These are phyloP conservation scores for Notothenia rossii DNA, from an alignment of 2,113 vertebrate genomes.

Conservation along the genomic window DNA sequence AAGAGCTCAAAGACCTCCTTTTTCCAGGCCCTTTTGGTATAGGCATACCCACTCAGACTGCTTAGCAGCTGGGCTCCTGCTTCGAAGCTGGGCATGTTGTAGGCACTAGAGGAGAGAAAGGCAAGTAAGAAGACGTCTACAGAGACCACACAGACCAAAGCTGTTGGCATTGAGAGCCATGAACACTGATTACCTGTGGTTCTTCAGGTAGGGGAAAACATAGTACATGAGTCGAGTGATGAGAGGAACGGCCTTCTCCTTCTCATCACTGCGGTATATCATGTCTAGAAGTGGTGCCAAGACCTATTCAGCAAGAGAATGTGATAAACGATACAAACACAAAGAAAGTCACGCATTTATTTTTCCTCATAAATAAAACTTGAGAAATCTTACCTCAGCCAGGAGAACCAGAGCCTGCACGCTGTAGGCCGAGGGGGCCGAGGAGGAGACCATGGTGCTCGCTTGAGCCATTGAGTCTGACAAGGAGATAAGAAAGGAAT, in stretches of 20 bases:
- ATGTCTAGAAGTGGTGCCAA: constrained; percentile 95
- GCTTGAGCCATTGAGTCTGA: constrained; percentile 85
- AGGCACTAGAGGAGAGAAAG: constrained; percentile 82
- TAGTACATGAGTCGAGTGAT: constrained; percentile 96
- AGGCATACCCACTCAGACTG: constrained; percentile 96
- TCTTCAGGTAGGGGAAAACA: constrained; percentile 96
- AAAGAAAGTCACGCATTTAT: constrained; percentile 16
- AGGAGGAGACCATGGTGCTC: constrained; percentile 93
- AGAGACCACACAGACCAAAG: not conserved
- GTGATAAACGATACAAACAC: not conserved
- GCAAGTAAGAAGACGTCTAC: not conserved
- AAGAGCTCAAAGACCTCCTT: constrained; percentile 95
- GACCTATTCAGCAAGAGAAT: constrained; percentile 79
- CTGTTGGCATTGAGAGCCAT: not conserved
- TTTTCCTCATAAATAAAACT: not conserved
- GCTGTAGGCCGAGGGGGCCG: constrained; percentile 94
- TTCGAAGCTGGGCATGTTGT: constrained; percentile 96
- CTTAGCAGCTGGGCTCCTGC: constrained; percentile 93
- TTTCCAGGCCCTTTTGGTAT: constrained; percentile 96
- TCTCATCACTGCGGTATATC: constrained; percentile 97
- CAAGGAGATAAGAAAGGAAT: not conserved
- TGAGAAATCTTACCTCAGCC: constrained; percentile 87
- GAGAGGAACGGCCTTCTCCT: constrained; percentile 94
- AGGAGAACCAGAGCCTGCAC: constrained; percentile 95
- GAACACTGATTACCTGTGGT: constrained; percentile 88